phyloP scores from a whole-genome alignment of 2,113 vertebrate species.

The Pachypanchax playfairii region DNA sequence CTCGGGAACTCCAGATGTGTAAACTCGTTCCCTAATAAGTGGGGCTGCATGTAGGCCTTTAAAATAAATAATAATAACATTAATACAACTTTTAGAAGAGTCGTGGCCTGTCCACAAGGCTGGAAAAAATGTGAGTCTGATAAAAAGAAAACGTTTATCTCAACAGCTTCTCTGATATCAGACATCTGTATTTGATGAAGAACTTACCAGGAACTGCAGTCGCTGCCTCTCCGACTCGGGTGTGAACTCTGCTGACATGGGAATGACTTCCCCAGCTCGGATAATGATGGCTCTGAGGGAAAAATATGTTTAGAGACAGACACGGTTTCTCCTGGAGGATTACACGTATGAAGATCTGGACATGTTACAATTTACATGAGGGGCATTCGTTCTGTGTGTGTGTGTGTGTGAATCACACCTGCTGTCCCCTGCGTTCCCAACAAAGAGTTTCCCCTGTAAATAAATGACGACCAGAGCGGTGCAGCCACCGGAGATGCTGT shows the following conservation, averaged over 20 bases:
- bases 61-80: slow-evolving; percentile 27
- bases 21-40: slow-evolving; percentile 96
- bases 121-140: no score
- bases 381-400: no score
- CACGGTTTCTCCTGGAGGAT: not conserved
- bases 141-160: no score
- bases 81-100: slow-evolving; percentile 19
- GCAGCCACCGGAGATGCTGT: slow-evolving; percentile 93
- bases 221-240: slow-evolving; percentile 95
- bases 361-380: no score
- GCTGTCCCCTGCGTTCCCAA: slow-evolving; percentile 96
- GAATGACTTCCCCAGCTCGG: slow-evolving; percentile 89
- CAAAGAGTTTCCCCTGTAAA: slow-evolving; percentile 92
- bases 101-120: slow-evolving; percentile 36
- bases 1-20: slow-evolving; percentile 98
- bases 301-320: slow-evolving; percentile 32
- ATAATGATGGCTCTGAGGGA: slow-evolving; percentile 82
- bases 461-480: slow-evolving; percentile 89
- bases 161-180: slow-evolving; percentile 50
- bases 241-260: slow-evolving; percentile 97
- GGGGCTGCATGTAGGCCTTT: slow-evolving; percentile 96
- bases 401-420: slow-evolving; percentile 76
- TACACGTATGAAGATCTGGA: not conserved
- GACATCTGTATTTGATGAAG: slow-evolving; percentile 52
- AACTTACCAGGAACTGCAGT: slow-evolving; percentile 95